Evolutionary conservation across 92 coral and sea anemone species (phyloP), one percentile per base, ranked within the genome.

Genomic region (Zoanthus gigantus): DNA sequence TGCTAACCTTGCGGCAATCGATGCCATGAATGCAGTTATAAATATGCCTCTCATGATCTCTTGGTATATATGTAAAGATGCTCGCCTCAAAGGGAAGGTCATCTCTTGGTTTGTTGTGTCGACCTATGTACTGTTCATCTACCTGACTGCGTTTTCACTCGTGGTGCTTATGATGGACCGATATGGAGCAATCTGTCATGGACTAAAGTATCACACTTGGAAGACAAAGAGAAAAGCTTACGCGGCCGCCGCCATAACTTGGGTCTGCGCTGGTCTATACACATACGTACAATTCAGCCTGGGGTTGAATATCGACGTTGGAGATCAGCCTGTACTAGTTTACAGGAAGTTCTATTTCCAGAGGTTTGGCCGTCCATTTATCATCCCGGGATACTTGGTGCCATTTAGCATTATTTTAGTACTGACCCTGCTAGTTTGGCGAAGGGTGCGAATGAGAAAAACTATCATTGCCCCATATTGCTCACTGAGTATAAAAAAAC

Each of bases 171-270:
- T 92, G 91, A 68, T 95, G 92, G 98, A 95, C 88, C 94, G 98
- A 54, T 95, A 85, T 72, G 98, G 96, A 44, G 98, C 98, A 44
- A 91, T 95, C 61, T 95, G 94, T 15, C 96, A 93, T 60, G 92
- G 98, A 13, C 73, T 95, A 16, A 80, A 89, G 17, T 95, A 95
- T 79, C 94, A 95, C 28, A 58, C 93, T 3, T 95, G 98, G 98
- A 95, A 95, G 87, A 93, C 98, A 12, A 71, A 60, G 14, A 85
- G 82, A 88, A 95, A 95, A 84, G 98, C 98, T 6, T 72, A 71
- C 16, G 76, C 89, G 3, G 92, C 94, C 14, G 96, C 87, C 8
- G 61, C 77, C 1, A 30, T 87, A 30, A 94, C 88, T 10, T 95
- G 98, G 98, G 61, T 91, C 17, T 50, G 58, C 6, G 94, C 98